Conservation (phyloP, 2,888 invertebrate genomes). For the Lasioglossum oenotherae region DNA sequence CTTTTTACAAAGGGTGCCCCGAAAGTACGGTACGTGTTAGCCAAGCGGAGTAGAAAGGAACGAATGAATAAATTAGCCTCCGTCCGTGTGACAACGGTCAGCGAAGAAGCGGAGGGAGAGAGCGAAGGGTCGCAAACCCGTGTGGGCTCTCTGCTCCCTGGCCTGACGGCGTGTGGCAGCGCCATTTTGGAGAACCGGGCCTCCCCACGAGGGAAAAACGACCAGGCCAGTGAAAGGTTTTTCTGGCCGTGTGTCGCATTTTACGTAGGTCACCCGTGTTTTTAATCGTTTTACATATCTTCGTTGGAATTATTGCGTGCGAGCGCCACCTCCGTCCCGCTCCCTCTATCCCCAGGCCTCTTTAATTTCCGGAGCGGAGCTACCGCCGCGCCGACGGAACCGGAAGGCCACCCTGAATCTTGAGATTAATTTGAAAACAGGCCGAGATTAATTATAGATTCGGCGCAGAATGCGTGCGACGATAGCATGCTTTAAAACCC, state of each 20-base stretch:
- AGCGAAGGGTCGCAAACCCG: conserved; percentile 30
- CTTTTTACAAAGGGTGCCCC: conserved; percentile 82
- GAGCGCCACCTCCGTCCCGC: conserved; percentile 25
- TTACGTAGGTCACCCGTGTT: conserved; percentile 62
- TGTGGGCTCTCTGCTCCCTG: background rate
- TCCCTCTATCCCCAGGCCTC: conserved; percentile 34
- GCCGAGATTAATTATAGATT: conserved; percentile 17
- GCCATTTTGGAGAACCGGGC: conserved; percentile 82
- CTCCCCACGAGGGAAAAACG: conserved; percentile 51
- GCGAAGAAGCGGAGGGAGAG: conserved; percentile 33
- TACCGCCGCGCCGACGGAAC: background rate
- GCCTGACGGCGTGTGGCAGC: conserved; percentile 47
- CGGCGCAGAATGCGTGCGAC: background rate
- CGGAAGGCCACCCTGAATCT: conserved; percentile 22
- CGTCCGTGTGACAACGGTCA: conserved; percentile 68
- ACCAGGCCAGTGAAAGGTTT: conserved; percentile 65
- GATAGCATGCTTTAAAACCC: background rate
- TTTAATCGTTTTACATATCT: conserved; percentile 60
- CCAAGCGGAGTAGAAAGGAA: conserved; percentile 80
- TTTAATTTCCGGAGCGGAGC: conserved; percentile 54
- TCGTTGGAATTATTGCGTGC: conserved; percentile 62
- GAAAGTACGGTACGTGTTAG: conserved; percentile 80
- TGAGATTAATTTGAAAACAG: conserved; percentile 49
- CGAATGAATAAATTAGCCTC: conserved; percentile 83
- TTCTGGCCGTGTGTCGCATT: conserved; percentile 65